Conservation (phyloP, 2,113 vertebrate species). For the Bufo gargarizans region DNA sequence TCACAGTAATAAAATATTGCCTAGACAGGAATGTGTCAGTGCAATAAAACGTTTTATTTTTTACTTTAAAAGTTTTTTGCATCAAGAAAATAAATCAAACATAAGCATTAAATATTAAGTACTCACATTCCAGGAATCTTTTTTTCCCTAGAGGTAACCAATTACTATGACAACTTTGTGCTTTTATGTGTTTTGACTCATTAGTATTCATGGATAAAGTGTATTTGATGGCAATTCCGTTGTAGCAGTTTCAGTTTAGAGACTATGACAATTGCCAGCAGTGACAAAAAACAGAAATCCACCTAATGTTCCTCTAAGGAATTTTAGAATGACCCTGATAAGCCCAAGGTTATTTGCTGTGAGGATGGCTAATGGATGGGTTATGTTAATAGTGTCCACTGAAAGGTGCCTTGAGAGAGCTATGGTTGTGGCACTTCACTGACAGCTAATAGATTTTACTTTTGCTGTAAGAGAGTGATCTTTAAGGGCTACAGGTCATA, state of each 20-base stretch:
- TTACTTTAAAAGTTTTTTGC: constrained; percentile 42
- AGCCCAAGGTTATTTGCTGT: constrained; percentile 85
- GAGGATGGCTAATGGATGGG: constrained; percentile 86
- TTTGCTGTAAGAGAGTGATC: constrained; percentile 78
- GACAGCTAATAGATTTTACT: constrained; percentile 81
- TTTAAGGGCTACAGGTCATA: constrained; percentile 78
- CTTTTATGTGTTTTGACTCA: constrained; percentile 63
- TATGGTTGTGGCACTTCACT: constrained; percentile 72
- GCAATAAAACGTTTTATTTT: not conserved
- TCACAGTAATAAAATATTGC: not conserved
- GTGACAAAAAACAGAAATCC: constrained; percentile 84
- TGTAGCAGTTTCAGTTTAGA: constrained; percentile 73
- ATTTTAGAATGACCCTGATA: constrained; percentile 90
- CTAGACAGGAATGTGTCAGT: not conserved
- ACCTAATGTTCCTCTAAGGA: constrained; percentile 87
- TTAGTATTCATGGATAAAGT: constrained; percentile 70
- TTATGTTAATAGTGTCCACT: constrained; percentile 86
- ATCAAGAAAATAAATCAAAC: constrained; percentile 64
- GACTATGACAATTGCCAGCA: constrained; percentile 66
- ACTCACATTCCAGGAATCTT: constrained; percentile 20
- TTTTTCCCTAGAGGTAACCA: constrained; percentile 35
- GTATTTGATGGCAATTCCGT: constrained; percentile 69
- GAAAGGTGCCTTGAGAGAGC: constrained; percentile 80
- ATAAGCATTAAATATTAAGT: constrained; percentile 56
- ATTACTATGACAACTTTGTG: constrained; percentile 55